These are phyloP conservation scores for Pterobdella sp. DNA, from an alignment of 2,888 invertebrate species.

Conservation along the genomic window DNA sequence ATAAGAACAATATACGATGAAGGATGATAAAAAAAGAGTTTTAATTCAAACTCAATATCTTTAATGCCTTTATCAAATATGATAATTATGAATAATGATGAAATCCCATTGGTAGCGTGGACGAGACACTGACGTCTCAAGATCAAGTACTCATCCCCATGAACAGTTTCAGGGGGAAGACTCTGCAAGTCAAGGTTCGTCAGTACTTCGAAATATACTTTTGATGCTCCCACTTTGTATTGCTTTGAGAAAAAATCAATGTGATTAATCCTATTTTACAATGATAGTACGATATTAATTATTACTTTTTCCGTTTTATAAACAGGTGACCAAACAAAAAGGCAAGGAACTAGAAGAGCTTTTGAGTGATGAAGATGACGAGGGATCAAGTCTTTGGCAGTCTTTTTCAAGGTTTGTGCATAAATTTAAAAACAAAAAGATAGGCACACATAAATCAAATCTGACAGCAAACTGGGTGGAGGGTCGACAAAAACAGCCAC, in stretches of 20 bases:
- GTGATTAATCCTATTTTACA: neutral
- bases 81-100: too few relatives aligned
- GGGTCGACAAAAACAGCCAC: slow-evolving; percentile 39
- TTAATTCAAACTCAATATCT: too few relatives aligned
- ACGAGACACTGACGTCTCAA: slow-evolving; percentile 57
- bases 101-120: neutral
- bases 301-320: neutral
- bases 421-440: neutral
- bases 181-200: slow-evolving; percentile 81
- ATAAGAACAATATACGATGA: too few relatives aligned
- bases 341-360: slow-evolving; percentile 79
- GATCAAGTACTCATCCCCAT: slow-evolving; percentile 70
- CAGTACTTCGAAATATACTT: too few relatives aligned
- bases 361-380: slow-evolving; percentile 61
- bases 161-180: slow-evolving; percentile 70
- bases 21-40: too few relatives aligned
- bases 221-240: too few relatives aligned
- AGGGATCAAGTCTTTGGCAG: slow-evolving; percentile 73
- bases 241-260: neutral
- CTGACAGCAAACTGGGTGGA: slow-evolving; percentile 31
- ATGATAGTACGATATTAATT: neutral
- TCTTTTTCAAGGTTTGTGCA: slow-evolving; percentile 74
- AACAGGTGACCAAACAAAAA: slow-evolving; percentile 66
- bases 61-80: too few relatives aligned
- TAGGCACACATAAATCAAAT: neutral